Percentiles rank a stretch among this genome's conserved stretches.
Evolutionary conservation across 2,113 vertebrate genomes (phyloP).

Genomic region (Carettochelys insculpta): DNA sequence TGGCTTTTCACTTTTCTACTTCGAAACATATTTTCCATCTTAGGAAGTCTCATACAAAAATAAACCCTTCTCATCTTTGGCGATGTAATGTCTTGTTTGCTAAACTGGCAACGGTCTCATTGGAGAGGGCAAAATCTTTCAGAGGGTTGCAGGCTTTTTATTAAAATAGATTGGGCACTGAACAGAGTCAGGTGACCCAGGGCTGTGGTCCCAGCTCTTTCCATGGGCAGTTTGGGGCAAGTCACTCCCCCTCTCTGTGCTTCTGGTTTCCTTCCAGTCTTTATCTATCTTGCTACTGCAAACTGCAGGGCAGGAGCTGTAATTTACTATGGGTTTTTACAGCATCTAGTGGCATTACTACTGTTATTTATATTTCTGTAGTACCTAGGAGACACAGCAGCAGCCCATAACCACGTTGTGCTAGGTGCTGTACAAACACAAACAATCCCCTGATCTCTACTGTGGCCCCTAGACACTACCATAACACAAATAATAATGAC

Average conservation of each 20-base stretch:
- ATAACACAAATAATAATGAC: not conserved
- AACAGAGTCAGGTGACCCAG: not conserved
- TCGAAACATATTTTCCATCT: slow-evolving; percentile 48
- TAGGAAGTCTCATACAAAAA: slow-evolving; percentile 5
- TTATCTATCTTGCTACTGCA: not conserved
- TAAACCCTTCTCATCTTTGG: not conserved
- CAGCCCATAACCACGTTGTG: not conserved
- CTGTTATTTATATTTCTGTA: not conserved
- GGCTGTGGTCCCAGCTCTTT: not conserved
- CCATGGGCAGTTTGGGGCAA: not conserved
- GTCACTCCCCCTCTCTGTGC: not conserved
- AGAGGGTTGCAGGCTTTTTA: not conserved
- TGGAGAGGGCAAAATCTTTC: not conserved
- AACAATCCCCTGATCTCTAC: not conserved
- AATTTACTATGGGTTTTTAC: not conserved
- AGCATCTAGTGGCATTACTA: not conserved
- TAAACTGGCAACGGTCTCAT: not conserved
- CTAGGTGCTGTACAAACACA: not conserved
- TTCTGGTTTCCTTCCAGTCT: not conserved
- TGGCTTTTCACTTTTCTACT: not conserved
- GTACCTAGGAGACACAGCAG: not conserved
- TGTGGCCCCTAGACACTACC: not conserved
- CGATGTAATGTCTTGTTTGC: not conserved
- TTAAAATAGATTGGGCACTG: not conserved
- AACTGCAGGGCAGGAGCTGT: not conserved